Conservation (phyloP, 2,888 invertebrate species). For the Polydrusus tereticollis region DNA sequence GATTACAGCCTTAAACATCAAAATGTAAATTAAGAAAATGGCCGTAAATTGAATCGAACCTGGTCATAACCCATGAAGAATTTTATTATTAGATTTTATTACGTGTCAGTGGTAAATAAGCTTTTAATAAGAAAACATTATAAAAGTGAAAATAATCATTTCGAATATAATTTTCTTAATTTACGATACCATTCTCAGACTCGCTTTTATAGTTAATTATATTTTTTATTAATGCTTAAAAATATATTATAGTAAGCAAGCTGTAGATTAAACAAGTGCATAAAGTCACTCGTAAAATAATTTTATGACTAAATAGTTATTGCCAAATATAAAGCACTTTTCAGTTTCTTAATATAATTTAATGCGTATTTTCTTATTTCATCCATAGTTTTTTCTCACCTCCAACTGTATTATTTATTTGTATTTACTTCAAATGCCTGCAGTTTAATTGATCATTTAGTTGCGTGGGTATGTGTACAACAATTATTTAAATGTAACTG, state of each 20-base stretch:
- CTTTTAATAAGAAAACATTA: background rate
- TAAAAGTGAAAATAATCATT: constrained; percentile 15
- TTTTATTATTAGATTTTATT: constrained; percentile 8
- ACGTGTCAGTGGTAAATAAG: constrained; percentile 12
- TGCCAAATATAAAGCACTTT: too few species aligned
- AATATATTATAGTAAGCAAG: background rate
- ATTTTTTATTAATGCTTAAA: constrained; percentile 12
- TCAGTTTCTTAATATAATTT: too few species aligned
- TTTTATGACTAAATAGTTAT: constrained; percentile 1
- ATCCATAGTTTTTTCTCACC: too few species aligned
- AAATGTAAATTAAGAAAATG: constrained; percentile 10
- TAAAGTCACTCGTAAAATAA: background rate
- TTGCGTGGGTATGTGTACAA: too few species aligned
- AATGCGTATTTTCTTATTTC: too few species aligned
- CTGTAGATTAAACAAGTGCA: background rate
- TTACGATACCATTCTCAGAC: constrained; percentile 2
- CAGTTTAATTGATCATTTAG: too few species aligned
- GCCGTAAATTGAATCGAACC: background rate
- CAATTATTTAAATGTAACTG: too few species aligned
- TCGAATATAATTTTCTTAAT: constrained; percentile 5
- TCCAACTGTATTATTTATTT: too few species aligned
- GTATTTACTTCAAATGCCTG: too few species aligned
- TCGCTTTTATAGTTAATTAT: constrained; percentile 3
- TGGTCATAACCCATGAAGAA: background rate
- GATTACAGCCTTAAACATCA: constrained; percentile 2